A percentile compares a stretch with the other conserved stretches of the same genome.
These are phyloP conservation scores for Platyscapa corneri DNA, from an alignment of 1,140 invertebrate species.

Conservation along the genomic window DNA sequence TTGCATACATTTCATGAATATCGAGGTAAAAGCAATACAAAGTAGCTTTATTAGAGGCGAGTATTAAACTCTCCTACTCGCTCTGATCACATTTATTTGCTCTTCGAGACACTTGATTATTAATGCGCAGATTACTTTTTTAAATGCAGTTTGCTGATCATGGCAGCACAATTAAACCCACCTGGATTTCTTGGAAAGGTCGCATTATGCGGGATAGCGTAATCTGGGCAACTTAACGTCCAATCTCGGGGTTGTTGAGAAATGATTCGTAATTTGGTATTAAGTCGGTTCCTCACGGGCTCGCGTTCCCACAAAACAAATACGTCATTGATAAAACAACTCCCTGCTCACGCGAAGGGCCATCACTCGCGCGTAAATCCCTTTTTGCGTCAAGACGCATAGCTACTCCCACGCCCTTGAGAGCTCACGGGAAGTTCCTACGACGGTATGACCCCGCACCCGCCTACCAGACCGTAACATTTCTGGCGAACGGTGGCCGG, in stretches of 20 bases:
- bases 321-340: neutral
- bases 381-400: neutral
- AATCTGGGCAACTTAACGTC: neutral
- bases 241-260: neutral
- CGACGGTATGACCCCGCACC: no score
- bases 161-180: neutral
- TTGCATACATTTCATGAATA: neutral
- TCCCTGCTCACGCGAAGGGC: slow-evolving; percentile 28
- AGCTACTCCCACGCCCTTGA: slow-evolving; percentile 50
- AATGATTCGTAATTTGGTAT: no score
- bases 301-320: neutral
- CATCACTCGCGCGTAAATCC: slow-evolving; percentile 5
- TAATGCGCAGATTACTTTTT: neutral
- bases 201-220: no score
- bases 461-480: slow-evolving; percentile 51
- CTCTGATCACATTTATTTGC: neutral
- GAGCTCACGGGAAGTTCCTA: neutral
- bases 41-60: neutral
- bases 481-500: neutral
- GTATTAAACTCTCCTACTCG: neutral
- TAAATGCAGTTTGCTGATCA: neutral
- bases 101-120: no score
- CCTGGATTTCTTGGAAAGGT: no score
- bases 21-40: neutral
- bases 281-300: neutral